A percentile compares a stretch with the other conserved stretches of the same genome.
These are phyloP conservation scores for Sapayoa aenigma DNA, from an alignment of 2,113 vertebrate genomes.

Conservation along the genomic window DNA sequence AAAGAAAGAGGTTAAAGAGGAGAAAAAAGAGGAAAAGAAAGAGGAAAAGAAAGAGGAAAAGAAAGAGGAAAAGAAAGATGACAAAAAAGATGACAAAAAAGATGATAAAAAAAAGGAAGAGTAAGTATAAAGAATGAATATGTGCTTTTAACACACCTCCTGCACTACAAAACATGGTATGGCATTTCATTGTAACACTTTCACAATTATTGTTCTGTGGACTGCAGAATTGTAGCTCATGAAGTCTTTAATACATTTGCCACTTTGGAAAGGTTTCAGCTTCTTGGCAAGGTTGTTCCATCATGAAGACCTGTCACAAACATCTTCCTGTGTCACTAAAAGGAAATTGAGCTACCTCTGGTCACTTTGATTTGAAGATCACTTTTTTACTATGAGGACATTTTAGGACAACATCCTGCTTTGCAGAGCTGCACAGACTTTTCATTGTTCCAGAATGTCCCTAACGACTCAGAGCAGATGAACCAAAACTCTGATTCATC, in stretches of 20 bases:
- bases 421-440: background rate
- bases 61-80: constrained; percentile 72
- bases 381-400: background rate
- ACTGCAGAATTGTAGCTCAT: background rate
- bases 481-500: background rate
- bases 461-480: background rate
- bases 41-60: constrained; percentile 72
- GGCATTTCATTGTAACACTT: background rate
- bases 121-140: constrained; percentile 65
- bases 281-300: background rate
- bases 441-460: background rate
- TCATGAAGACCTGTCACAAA: background rate
- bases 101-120: constrained; percentile 73
- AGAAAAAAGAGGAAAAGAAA: constrained; percentile 75
- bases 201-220: background rate
- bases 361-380: background rate
- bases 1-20: constrained; percentile 78
- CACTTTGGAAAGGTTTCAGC: background rate
- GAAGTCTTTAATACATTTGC: background rate
- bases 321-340: background rate
- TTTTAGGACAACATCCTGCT: background rate
- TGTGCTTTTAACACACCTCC: background rate
- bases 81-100: constrained; percentile 82
- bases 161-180: background rate
- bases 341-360: background rate